Conservation (phyloP, 2,113 vertebrate genomes). For the Austrofundulus limnaeus region DNA sequence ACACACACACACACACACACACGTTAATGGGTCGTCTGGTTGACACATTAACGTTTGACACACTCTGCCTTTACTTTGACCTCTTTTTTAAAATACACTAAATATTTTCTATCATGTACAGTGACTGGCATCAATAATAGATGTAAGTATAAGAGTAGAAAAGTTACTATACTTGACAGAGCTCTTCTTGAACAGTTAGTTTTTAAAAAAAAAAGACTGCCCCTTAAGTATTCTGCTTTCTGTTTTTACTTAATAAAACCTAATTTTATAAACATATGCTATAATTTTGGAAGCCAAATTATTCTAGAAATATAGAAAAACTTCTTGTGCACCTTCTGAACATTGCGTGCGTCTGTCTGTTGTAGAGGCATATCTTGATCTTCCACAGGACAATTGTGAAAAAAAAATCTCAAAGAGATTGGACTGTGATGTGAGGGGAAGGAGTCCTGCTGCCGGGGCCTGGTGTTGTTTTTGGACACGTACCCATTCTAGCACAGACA, state of each 20-base stretch:
- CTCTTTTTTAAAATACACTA: background rate
- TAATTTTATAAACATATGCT: slow-evolving; percentile 19
- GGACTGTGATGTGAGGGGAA: slow-evolving; percentile 63
- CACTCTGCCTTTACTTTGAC: slow-evolving; percentile 45
- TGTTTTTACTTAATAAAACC: slow-evolving; percentile 21
- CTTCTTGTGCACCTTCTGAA: slow-evolving; percentile 5
- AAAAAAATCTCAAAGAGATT: slow-evolving; percentile 69
- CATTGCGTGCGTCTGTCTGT: slow-evolving; percentile 15
- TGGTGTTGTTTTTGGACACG: slow-evolving; percentile 67
- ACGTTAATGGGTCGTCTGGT: slow-evolving; percentile 63
- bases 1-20: slow-evolving; percentile 24
- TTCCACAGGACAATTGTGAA: slow-evolving; percentile 54
- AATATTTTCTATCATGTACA: background rate
- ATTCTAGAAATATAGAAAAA: slow-evolving; percentile 16
- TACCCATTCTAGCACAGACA: slow-evolving; percentile 54
- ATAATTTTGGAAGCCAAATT: slow-evolving; percentile 12
- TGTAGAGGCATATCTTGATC: slow-evolving; percentile 55
- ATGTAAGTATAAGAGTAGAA: background rate
- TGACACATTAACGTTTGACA: slow-evolving; percentile 70
- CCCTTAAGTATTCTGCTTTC: slow-evolving; percentile 5
- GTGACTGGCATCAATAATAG: background rate
- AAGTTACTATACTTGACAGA: background rate
- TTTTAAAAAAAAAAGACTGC: slow-evolving; percentile 41
- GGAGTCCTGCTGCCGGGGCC: slow-evolving; percentile 57
- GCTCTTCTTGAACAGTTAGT: background rate